These are phyloP conservation scores for Lochmaea capreae DNA, from an alignment of 2,888 invertebrate species.

Conservation along the genomic window DNA sequence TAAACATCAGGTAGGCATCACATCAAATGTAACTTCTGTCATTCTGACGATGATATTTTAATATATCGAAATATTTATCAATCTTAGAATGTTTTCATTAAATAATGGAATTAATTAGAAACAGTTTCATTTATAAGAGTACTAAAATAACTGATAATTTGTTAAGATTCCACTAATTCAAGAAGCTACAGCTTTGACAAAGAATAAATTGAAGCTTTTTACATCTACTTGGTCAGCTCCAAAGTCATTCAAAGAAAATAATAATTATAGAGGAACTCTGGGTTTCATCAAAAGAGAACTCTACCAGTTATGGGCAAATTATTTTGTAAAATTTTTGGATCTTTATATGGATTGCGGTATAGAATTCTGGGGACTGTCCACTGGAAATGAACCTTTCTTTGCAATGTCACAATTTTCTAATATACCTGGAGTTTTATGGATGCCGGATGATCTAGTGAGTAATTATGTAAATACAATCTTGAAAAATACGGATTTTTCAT, in stretches of 20 bases:
- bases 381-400: conserved; percentile 37
- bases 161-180: conserved; percentile 58
- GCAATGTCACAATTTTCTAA: conserved; percentile 21
- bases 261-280: conserved; percentile 58
- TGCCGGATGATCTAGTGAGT: conserved; percentile 11
- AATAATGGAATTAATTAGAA: no score
- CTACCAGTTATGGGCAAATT: conserved; percentile 84
- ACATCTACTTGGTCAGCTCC: conserved; percentile 69
- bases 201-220: conserved; percentile 67
- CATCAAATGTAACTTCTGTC: no score
- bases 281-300: conserved; percentile 61
- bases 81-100: no score
- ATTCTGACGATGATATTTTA: no score
- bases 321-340: conserved; percentile 83
- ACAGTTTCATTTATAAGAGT: no score
- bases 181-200: conserved; percentile 50
- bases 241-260: conserved; percentile 68
- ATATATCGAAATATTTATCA: no score
- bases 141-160: no score
- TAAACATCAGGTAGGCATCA: no score
- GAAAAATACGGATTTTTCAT: no score
- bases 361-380: conserved; percentile 80
- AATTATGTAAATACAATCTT: no score
- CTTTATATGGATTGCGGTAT: conserved; percentile 76
- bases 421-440: conserved; percentile 38